Conservation (phyloP, 2,888 invertebrate species). For the Ernsta delagoae region DNA sequence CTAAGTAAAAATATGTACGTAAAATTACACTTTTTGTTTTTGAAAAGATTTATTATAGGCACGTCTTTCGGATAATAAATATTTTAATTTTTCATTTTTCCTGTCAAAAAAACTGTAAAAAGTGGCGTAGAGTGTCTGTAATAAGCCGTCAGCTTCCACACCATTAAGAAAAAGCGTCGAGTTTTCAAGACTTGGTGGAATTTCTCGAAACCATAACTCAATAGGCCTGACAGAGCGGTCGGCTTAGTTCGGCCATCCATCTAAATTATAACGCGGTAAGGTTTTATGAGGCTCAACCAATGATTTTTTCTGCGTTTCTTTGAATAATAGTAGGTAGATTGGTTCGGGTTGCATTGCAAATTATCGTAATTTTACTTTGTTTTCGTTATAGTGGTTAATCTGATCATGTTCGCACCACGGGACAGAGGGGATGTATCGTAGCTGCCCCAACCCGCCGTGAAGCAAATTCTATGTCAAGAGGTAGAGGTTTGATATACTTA, state of each 20-base stretch:
- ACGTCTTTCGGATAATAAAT: no score
- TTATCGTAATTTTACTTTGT: no score
- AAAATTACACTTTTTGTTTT: no score
- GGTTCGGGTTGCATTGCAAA: conserved; percentile 3
- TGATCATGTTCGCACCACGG: no score
- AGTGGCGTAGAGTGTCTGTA: conserved; percentile 30
- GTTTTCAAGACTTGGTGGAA: conserved; percentile 18
- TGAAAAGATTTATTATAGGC: no score
- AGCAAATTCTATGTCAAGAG: no score
- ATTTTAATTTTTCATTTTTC: background rate
- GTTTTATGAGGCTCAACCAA: conserved; percentile 34
- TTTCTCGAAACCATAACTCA: conserved; percentile 31
- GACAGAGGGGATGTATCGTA: no score
- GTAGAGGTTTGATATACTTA: no score
- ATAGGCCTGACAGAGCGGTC: conserved; percentile 29
- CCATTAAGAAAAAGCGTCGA: conserved; percentile 26
- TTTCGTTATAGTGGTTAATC: no score
- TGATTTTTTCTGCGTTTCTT: conserved; percentile 31
- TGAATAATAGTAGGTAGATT: conserved; percentile 26
- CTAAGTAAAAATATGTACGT: no score
- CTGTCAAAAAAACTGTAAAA: background rate
- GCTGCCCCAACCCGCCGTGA: no score
- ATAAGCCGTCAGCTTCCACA: conserved; percentile 39
- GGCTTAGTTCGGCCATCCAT: conserved; percentile 32
- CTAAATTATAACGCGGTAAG: conserved; percentile 35